phyloP scores from a whole-genome alignment of 2,888 invertebrate species.

The Eristalinus aeneus region DNA sequence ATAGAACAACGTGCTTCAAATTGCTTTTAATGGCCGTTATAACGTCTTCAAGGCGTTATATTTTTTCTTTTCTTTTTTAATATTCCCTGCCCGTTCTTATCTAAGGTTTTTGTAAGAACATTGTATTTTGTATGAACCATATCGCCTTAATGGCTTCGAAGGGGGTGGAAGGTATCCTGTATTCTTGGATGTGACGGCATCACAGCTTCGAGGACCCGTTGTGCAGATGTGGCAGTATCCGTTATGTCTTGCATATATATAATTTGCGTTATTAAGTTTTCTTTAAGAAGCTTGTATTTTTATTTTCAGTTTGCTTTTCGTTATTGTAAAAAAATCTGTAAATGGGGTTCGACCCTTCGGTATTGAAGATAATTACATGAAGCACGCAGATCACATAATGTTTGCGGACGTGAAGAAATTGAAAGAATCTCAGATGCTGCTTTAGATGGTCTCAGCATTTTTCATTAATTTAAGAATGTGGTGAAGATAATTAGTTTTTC shows the following conservation, averaged over 20 bases:
- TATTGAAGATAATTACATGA: constrained; percentile 60
- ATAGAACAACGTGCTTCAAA: constrained; percentile 74
- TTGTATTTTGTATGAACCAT: constrained; percentile 68
- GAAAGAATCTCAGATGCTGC: constrained; percentile 60
- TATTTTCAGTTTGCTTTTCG: constrained; percentile 30
- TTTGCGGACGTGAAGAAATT: constrained; percentile 66
- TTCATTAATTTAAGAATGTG: constrained; percentile 32
- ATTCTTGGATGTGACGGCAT: constrained; percentile 15
- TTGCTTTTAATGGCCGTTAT: constrained; percentile 73
- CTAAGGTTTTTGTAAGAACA: constrained; percentile 61
- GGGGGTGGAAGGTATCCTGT: constrained; percentile 32
- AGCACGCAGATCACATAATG: constrained; percentile 65
- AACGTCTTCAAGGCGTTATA: constrained; percentile 67
- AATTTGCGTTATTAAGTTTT: constrained; percentile 59
- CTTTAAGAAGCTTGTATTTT: constrained; percentile 45
- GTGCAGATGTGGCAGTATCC: constrained; percentile 47
- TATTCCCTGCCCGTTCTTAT: constrained; percentile 58
- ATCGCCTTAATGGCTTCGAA: constrained; percentile 64
- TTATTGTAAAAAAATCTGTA: constrained; percentile 37
- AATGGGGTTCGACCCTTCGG: constrained; percentile 29
- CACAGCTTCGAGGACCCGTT: constrained; percentile 26
- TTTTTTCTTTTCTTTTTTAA: constrained; percentile 44
- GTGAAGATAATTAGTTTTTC: background rate
- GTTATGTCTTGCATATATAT: constrained; percentile 1
- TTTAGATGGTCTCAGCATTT: constrained; percentile 47